These are phyloP conservation scores for Neomonachus schauinslandi DNA, from an alignment of 2,113 vertebrate genomes.

Conservation along the genomic window DNA sequence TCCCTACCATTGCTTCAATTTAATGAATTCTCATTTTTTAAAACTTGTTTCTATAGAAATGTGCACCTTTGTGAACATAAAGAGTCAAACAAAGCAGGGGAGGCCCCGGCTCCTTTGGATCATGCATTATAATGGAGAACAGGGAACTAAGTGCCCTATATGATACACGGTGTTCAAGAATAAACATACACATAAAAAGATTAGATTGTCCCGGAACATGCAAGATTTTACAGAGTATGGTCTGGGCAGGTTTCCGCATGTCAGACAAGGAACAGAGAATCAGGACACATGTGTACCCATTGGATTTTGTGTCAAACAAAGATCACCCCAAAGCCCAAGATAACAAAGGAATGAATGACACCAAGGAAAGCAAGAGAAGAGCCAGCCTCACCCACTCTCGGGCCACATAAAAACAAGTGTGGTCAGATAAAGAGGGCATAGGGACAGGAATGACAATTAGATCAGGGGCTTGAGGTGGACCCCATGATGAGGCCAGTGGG, in stretches of 20 bases:
- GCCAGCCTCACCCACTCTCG: background rate
- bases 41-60: background rate
- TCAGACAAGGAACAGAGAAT: background rate
- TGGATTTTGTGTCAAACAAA: background rate
- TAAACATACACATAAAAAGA: background rate
- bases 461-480: background rate
- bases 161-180: too few relatives aligned
- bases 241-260: background rate
- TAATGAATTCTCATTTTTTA: background rate
- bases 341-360: background rate
- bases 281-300: background rate
- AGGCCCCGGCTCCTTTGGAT: background rate
- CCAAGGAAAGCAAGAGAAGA: background rate
- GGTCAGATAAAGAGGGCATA: background rate
- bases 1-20: background rate
- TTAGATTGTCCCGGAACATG: background rate
- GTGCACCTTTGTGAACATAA: background rate
- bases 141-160: background rate
- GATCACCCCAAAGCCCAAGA: background rate
- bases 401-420: background rate
- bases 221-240: too few relatives aligned
- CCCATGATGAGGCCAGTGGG: background rate
- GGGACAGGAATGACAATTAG: background rate
- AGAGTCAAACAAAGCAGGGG: background rate
- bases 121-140: background rate